A percentile compares a stretch with the other conserved stretches of the same genome.
These are phyloP conservation scores for Chaetodon trifascialis DNA, from an alignment of 2,113 vertebrate species.

Conservation along the genomic window DNA sequence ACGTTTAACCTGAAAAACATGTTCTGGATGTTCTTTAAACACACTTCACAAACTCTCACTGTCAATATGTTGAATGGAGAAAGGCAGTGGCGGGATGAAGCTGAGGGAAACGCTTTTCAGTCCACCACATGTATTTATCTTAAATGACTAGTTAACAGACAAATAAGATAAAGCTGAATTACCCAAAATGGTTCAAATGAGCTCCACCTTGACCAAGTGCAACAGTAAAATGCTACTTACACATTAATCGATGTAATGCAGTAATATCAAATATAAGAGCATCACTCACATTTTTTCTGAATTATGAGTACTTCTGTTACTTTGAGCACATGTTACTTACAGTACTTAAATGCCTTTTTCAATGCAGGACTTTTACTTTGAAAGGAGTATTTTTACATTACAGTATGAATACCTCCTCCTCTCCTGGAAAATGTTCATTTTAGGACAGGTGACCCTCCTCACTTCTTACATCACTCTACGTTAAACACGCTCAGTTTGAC, in stretches of 20 bases:
- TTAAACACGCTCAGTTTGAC: constrained; percentile 8
- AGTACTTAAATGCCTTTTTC: not conserved
- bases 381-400: not conserved
- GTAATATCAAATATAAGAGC: not conserved
- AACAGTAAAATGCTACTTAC: not conserved
- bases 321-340: not conserved
- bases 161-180: too few species aligned
- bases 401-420: not conserved
- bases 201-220: not conserved
- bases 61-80: not conserved
- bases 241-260: not conserved
- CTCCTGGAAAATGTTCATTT: not conserved
- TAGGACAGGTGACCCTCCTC: not conserved
- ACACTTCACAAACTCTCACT: not conserved
- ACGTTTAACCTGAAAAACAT: constrained; percentile 28
- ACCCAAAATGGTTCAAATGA: not conserved
- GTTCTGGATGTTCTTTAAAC: not conserved
- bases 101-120: not conserved
- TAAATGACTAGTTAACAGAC: not conserved
- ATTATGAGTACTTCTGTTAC: not conserved
- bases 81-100: not conserved
- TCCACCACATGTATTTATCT: not conserved
- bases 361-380: not conserved
- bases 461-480: too few species aligned
- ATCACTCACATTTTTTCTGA: not conserved